Conservation (phyloP, 2,888 invertebrate genomes). For the Agrochola circellaris region DNA sequence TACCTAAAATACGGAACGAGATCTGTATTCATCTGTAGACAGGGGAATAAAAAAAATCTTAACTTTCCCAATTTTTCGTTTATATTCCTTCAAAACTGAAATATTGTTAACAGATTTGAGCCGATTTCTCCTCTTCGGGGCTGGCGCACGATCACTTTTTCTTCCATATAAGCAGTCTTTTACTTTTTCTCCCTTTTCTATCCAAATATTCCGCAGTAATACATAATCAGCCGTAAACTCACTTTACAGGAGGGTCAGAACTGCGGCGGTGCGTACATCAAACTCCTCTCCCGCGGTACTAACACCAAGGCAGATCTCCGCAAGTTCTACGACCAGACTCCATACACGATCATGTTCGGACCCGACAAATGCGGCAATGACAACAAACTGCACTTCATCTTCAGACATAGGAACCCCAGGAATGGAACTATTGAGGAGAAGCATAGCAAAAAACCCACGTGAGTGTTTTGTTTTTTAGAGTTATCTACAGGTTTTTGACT, state of each 20-base stretch:
- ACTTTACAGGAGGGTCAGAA: conserved; percentile 97
- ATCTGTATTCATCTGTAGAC: no score
- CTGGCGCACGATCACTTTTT: neutral
- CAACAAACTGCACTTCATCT: conserved; percentile 97
- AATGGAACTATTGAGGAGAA: conserved; percentile 98
- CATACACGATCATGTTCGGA: conserved; percentile 99
- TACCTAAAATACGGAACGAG: no score
- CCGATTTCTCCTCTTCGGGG: neutral
- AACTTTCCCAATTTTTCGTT: neutral
- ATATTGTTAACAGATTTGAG: no score
- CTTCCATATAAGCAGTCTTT: neutral
- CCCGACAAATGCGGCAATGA: conserved; percentile 99
- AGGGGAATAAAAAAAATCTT: neutral
- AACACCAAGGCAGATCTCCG: conserved; percentile 92
- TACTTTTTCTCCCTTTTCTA: neutral
- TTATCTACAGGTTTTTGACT: neutral
- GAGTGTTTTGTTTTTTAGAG: conserved; percentile 65
- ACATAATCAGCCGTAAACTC: neutral
- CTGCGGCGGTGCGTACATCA: conserved; percentile 99
- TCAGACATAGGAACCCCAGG: conserved; percentile 98
- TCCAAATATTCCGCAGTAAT: neutral
- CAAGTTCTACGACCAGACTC: conserved; percentile 98
- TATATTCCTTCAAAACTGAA: neutral
- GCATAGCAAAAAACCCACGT: conserved; percentile 97
- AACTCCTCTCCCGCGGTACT: conserved; percentile 95